Conservation (phyloP, 2,113 vertebrate species). For the Hucho hucho region DNA sequence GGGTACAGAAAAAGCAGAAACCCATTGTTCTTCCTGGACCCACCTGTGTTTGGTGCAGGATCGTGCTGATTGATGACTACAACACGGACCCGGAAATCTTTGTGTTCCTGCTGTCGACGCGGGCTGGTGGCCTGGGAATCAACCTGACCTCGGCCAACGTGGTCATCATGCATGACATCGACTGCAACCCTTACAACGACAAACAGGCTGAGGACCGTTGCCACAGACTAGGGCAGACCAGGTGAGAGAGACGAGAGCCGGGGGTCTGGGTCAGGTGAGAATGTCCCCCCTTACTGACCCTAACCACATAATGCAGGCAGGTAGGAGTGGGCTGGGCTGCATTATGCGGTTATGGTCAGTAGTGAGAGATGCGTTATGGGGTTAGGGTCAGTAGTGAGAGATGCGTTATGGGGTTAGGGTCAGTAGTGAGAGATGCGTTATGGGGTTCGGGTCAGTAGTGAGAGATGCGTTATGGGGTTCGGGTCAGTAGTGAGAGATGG, state of each 20-base stretch:
- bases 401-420: too few relatives aligned
- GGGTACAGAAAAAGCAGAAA: too few relatives aligned
- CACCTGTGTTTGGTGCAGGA: constrained; percentile 70
- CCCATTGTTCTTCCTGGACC: neutral
- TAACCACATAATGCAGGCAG: too few relatives aligned
- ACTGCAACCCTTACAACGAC: constrained; percentile 96
- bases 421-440: neutral
- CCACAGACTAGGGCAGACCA: constrained; percentile 93
- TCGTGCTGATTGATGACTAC: constrained; percentile 92
- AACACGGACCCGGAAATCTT: constrained; percentile 92
- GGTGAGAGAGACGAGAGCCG: constrained; percentile 26
- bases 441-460: too few relatives aligned
- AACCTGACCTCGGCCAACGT: constrained; percentile 95
- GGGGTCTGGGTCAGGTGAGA: too few relatives aligned
- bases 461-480: too few relatives aligned
- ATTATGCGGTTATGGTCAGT: too few relatives aligned
- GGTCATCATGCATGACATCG: constrained; percentile 98
- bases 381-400: too few relatives aligned
- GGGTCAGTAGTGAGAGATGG: too few relatives aligned
- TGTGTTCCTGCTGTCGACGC: constrained; percentile 94
- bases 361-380: too few relatives aligned
- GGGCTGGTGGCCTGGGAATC: constrained; percentile 95
- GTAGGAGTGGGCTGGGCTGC: too few relatives aligned
- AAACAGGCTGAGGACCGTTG: constrained; percentile 97
- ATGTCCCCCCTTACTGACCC: too few relatives aligned